Conservation (phyloP, 1,140 invertebrate genomes). For the Pentalonia nigronervosa region DNA sequence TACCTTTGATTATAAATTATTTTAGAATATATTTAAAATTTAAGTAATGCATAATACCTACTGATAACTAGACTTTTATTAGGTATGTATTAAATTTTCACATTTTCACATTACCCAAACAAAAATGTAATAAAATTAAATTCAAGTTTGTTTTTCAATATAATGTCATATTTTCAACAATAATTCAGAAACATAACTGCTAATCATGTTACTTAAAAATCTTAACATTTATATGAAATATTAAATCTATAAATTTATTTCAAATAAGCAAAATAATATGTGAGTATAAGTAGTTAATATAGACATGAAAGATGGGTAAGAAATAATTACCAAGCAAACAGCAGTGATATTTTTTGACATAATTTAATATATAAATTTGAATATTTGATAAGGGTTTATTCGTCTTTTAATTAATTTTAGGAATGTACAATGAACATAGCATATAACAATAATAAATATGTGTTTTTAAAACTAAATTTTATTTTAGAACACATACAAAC, state of each 20-base stretch:
- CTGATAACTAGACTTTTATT: too few relatives aligned
- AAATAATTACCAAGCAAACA: too few relatives aligned
- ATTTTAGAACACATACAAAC: neutral
- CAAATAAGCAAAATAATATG: neutral
- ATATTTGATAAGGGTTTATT: neutral
- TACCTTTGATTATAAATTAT: too few relatives aligned
- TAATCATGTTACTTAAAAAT: neutral
- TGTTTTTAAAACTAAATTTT: neutral
- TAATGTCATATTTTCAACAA: too few relatives aligned
- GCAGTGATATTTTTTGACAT: neutral
- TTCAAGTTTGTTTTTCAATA: too few relatives aligned
- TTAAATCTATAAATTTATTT: neutral
- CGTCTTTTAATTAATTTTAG: neutral
- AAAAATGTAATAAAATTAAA: too few relatives aligned
- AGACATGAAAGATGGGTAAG: neutral
- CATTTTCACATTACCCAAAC: too few relatives aligned
- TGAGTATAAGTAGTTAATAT: neutral
- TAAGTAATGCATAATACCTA: too few relatives aligned
- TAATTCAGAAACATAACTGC: too few relatives aligned
- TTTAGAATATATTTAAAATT: too few relatives aligned
- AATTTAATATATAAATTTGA: neutral
- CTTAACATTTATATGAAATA: neutral
- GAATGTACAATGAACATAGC: neutral
- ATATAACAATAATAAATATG: too few relatives aligned
- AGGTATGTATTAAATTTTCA: too few relatives aligned